Conservation (phyloP, 2,888 invertebrate species). For the Hecatera dysodea region DNA sequence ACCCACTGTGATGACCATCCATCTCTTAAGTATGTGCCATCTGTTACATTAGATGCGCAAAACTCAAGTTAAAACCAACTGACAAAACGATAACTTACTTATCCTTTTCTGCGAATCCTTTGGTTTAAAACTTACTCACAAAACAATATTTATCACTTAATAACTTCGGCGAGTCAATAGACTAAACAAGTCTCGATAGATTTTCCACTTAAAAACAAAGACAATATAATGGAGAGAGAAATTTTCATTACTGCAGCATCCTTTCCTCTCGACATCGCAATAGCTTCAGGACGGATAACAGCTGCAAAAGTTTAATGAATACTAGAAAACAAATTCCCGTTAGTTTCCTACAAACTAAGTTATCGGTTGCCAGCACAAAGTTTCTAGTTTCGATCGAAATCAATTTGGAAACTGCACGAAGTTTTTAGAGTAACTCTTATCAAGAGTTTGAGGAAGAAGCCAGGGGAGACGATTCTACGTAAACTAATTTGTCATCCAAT, state of each 20-base stretch:
- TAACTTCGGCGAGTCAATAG: conserved; percentile 23
- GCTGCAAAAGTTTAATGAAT: conserved; percentile 68
- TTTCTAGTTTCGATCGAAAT: conserved; percentile 79
- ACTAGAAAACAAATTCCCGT: conserved; percentile 67
- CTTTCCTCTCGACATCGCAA: conserved; percentile 42
- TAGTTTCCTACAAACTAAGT: conserved; percentile 73
- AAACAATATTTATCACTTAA: conserved; percentile 28
- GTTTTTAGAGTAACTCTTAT: conserved; percentile 73
- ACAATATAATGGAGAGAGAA: conserved; percentile 42
- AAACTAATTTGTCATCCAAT: conserved; percentile 66
- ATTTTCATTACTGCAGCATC: conserved; percentile 48
- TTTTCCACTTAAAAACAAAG: conserved; percentile 40
- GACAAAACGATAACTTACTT: not conserved
- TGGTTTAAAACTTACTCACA: conserved; percentile 2
- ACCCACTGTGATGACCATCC: not conserved
- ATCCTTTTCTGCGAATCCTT: conserved; percentile 4
- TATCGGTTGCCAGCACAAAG: conserved; percentile 72
- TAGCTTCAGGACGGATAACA: conserved; percentile 47
- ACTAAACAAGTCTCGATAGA: conserved; percentile 25
- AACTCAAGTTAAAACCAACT: not conserved
- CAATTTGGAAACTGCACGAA: conserved; percentile 79
- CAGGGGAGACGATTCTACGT: conserved; percentile 46
- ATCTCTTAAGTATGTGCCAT: not conserved
- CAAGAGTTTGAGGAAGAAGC: conserved; percentile 55
- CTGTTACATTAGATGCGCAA: not conserved